Evolutionary conservation across 2,888 invertebrate genomes (phyloP), one percentile per base, ranked within the genome.

Genomic region (Arenicola marina): DNA sequence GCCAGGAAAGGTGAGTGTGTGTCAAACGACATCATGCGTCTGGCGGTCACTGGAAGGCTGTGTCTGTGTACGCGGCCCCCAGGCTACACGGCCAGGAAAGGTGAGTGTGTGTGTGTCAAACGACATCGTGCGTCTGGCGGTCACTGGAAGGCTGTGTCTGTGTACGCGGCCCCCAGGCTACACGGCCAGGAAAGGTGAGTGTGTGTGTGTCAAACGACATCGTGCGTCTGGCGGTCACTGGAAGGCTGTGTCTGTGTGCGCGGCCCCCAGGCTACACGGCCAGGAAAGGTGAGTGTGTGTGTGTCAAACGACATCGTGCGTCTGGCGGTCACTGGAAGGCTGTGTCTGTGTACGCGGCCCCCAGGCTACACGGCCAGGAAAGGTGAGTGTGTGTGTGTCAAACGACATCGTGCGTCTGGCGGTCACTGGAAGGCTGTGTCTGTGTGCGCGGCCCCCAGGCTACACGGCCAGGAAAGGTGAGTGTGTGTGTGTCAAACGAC

Each of bases 1-100:
- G 64, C 65, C 26, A 68, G 71, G 15, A 73, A 72, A 73, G 75
- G 79, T 79, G 21, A 2, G n/a, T 86, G 95, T 70, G 93, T 93
- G 0, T 95, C 95, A 0, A 96, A 96, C 84, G 89, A 90, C 74
- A 81, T 97, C 0, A 83, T 97, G 0, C 86, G 95, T 58, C 90
- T 94, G 89, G 89, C 93, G 1, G 82, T 95, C 0, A 93, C 93
- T 71, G 96, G 95, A 0, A 90, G 90, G 79, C 88, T 95, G 58
- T 89, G 91, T 73, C 78, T 95, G 0, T 91, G 90, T 83, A 86
- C 93, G 1, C 87, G 89, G 76, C 95, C 95, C 0, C 89, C 89
- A 26, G 77, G 75, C 51, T 83, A 75, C 65, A 69, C 73, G n/a
- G 64, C 65, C 26, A 68, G 71, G 15, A 73, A 72, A 73, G 75